Conservation (phyloP, 2,888 invertebrate genomes). For the Trichogramma dendrolimi region DNA sequence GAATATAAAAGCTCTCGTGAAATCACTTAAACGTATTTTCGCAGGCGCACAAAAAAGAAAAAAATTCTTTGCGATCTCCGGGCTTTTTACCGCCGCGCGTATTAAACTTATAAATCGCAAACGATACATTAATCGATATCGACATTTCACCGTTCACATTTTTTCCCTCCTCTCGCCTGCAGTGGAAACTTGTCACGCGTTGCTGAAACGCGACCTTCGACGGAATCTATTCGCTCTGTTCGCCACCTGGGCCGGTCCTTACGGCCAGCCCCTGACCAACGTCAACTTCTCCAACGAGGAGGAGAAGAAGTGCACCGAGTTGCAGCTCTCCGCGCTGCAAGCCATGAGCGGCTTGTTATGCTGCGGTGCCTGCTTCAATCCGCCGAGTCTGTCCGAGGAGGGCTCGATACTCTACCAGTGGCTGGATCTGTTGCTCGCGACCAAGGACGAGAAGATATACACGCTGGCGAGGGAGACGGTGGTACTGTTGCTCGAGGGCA, state of each 20-base stretch:
- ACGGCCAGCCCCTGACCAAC: slow-evolving; percentile 64
- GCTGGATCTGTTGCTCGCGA: slow-evolving; percentile 86
- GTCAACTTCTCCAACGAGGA: slow-evolving; percentile 38
- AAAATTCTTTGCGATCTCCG: too few species aligned
- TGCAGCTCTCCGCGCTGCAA: slow-evolving; percentile 59
- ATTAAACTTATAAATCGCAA: too few species aligned
- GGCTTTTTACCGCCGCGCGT: too few species aligned
- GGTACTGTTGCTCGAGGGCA: slow-evolving; percentile 88
- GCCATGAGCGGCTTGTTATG: slow-evolving; percentile 95
- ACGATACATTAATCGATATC: too few species aligned
- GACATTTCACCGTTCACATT: too few species aligned
- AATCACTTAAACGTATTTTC: too few species aligned
- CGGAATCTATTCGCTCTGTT: slow-evolving; percentile 87
- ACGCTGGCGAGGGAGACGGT: slow-evolving; percentile 89
- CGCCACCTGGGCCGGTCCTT: slow-evolving; percentile 89
- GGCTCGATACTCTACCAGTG: slow-evolving; percentile 87
- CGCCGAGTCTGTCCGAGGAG: slow-evolving; percentile 79
- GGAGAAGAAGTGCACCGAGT: slow-evolving; percentile 50
- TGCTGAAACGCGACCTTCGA: slow-evolving; percentile 82
- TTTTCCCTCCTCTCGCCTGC: too few species aligned
- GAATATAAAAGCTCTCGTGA: too few species aligned
- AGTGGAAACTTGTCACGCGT: slow-evolving; percentile 83
- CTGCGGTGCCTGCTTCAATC: slow-evolving; percentile 93
- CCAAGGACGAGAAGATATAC: slow-evolving; percentile 86
- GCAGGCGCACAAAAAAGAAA: too few species aligned